A percentile compares a stretch with the other conserved stretches of the same genome.
Conservation (phyloP, 2,113 vertebrate species). For the human (Homo sapiens) region GRCh38 chr16:83467001-83467500, state of each 20-base stretch:
- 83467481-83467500: neutral
- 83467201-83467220: neutral
- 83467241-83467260: conserved; percentile 39
- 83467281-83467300: conserved; percentile 33
- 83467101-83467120: neutral
- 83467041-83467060: neutral
- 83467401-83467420: neutral
- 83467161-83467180: neutral
- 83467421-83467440: neutral
- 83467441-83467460: rapidly evolving
- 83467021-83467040: neutral
- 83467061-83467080: neutral
- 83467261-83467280: neutral
- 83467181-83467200: neutral
- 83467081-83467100: neutral
- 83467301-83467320: conserved; percentile 54
- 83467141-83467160: neutral
- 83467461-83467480: neutral
- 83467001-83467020: neutral
- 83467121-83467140: neutral
- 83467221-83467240: neutral
- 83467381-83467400: neutral
- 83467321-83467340: neutral
- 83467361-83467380: neutral
- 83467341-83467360: conserved; percentile 13